Evolutionary conservation across 2,113 vertebrate genomes (phyloP).

Genomic region (Nymphicus hollandicus): DNA sequence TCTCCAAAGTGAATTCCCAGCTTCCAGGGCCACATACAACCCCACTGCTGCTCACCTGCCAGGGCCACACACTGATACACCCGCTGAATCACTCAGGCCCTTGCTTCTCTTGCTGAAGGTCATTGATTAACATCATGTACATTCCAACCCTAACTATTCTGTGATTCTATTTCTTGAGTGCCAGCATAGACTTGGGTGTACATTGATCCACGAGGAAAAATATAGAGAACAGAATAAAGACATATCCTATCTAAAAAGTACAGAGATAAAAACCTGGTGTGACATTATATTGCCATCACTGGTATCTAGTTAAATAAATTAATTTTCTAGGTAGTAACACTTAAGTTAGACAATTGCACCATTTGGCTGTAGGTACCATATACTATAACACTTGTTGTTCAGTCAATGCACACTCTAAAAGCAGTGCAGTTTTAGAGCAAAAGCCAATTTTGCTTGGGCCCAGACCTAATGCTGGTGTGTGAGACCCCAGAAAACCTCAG

Average conservation of each 20-base stretch:
- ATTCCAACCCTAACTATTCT: background rate
- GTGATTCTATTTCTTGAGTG: background rate
- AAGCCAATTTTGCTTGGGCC: background rate
- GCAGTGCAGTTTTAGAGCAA: accelerated
- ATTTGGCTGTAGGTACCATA: too few species aligned
- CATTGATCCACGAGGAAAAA: background rate
- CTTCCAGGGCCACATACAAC: background rate
- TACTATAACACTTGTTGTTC: background rate
- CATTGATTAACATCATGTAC: too few species aligned
- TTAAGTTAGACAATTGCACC: background rate
- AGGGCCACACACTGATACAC: accelerated
- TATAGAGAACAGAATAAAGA: background rate
- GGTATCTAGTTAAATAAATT: background rate
- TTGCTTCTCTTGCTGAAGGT: background rate
- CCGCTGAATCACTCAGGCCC: too few species aligned
- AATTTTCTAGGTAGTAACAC: background rate
- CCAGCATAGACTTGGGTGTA: background rate
- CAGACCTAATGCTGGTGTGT: background rate
- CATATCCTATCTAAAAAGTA: background rate
- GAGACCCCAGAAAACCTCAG: background rate
- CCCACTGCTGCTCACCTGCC: background rate
- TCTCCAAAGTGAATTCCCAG: background rate
- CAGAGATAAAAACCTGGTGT: background rate
- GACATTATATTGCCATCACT: background rate
- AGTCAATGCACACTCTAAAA: accelerated